phyloP scores from a whole-genome alignment of 2,113 vertebrate genomes.

The Pelodiscus sinensis region DNA sequence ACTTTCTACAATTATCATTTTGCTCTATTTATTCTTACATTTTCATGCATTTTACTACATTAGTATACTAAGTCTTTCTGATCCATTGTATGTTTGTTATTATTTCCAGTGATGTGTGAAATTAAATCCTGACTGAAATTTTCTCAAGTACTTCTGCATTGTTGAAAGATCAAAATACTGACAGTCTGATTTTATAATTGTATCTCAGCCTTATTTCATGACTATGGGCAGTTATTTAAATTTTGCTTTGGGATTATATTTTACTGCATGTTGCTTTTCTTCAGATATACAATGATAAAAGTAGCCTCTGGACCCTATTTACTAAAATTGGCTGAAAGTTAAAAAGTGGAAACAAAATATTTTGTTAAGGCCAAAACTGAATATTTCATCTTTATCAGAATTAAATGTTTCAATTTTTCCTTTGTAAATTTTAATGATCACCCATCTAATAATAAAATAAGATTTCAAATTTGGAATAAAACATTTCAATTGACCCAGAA shows the following conservation, averaged over 20 bases:
- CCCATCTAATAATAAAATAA: too few species aligned
- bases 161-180: conserved; percentile 44
- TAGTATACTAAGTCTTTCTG: neutral
- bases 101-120: conserved; percentile 25
- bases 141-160: neutral
- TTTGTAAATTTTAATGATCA: neutral
- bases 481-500: neutral
- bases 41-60: neutral
- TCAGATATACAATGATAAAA: neutral
- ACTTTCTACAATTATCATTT: neutral
- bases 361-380: neutral
- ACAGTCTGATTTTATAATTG: conserved; percentile 12
- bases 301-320: conserved; percentile 3
- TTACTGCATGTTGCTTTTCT: conserved; percentile 14
- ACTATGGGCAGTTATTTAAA: neutral
- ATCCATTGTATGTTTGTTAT: neutral
- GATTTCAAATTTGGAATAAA: neutral
- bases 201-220: conserved; percentile 15
- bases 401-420: conserved; percentile 15
- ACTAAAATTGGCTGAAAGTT: neutral
- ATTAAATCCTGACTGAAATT: conserved; percentile 20
- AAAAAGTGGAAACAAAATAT: neutral
- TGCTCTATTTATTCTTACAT: conserved; percentile 16
- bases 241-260: conserved; percentile 17
- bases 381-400: neutral